A percentile compares a stretch with the other conserved stretches of the same genome.
Conservation (phyloP, 2,797 vertebrate species). For the Enteromius treurensis region DNA sequence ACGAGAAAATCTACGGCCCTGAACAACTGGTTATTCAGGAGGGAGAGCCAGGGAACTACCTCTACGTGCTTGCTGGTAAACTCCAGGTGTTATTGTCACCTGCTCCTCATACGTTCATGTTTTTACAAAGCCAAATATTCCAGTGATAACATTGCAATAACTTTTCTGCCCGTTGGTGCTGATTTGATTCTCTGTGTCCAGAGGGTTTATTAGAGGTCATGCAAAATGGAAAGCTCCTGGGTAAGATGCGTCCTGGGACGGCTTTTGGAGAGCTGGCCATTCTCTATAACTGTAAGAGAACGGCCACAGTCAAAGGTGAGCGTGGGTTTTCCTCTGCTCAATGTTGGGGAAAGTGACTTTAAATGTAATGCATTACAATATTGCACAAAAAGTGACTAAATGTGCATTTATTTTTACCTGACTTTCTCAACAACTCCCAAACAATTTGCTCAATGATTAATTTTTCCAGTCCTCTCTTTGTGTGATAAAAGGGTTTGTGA, state of each 20-base stretch:
- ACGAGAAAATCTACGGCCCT: constrained; percentile 72
- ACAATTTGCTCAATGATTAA: too few species aligned
- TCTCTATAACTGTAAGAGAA: constrained; percentile 84
- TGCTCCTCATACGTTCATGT: not conserved
- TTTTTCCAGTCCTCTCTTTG: too few species aligned
- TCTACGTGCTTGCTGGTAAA: constrained; percentile 82
- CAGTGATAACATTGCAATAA: not conserved
- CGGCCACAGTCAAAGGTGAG: constrained; percentile 81
- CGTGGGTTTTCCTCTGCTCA: not conserved
- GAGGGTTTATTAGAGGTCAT: constrained; percentile 80
- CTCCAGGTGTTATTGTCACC: not conserved
- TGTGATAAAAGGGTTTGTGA: too few species aligned
- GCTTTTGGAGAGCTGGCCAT: constrained; percentile 84
- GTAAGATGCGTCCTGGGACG: constrained; percentile 79
- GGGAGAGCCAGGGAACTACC: constrained; percentile 80
- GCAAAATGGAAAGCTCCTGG: constrained; percentile 78
- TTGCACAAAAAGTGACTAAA: too few species aligned
- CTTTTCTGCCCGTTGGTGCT: not conserved
- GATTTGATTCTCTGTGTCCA: constrained; percentile 53
- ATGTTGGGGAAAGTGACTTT: not conserved
- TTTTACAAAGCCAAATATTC: not conserved
- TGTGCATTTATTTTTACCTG: too few species aligned
- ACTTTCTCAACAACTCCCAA: too few species aligned
- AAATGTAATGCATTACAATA: too few species aligned
- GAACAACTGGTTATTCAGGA: constrained; percentile 80